Conservation (phyloP, 2,113 vertebrate genomes). For the Myodes glareolus region DNA sequence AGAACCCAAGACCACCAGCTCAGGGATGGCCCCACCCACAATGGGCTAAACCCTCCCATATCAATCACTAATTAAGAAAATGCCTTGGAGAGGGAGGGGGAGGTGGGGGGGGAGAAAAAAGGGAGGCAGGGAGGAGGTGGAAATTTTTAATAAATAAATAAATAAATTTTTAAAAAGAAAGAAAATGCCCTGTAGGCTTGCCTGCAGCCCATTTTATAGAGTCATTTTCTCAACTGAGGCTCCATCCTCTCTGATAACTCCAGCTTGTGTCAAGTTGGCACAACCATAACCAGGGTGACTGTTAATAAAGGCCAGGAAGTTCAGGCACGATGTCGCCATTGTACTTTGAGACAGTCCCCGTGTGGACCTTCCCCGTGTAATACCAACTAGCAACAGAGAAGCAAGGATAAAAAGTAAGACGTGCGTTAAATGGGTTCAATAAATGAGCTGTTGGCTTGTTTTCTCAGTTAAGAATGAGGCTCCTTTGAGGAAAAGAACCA, state of each 20-base stretch:
- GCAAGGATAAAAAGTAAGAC: neutral
- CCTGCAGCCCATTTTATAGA: neutral
- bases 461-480: neutral
- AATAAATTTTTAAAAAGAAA: too few species aligned
- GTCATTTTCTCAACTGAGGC: neutral
- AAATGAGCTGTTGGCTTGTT: neutral
- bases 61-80: neutral
- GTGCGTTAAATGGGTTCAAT: neutral
- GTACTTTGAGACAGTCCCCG: neutral
- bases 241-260: neutral
- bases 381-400: conserved; percentile 9
- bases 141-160: too few species aligned
- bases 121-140: too few species aligned
- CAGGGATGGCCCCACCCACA: neutral
- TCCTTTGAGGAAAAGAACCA: neutral
- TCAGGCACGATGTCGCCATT: neutral
- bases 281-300: neutral
- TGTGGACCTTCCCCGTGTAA: neutral
- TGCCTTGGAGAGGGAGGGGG: too few species aligned
- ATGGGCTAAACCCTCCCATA: neutral
- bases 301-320: neutral
- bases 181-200: neutral
- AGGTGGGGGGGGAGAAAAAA: too few species aligned
- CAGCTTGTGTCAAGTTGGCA: neutral
- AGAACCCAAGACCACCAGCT: neutral